Evolutionary conservation across 2,888 invertebrate genomes (phyloP), one percentile per base, ranked within the genome.

Genomic region (Rhorus exstirpatorius): DNA sequence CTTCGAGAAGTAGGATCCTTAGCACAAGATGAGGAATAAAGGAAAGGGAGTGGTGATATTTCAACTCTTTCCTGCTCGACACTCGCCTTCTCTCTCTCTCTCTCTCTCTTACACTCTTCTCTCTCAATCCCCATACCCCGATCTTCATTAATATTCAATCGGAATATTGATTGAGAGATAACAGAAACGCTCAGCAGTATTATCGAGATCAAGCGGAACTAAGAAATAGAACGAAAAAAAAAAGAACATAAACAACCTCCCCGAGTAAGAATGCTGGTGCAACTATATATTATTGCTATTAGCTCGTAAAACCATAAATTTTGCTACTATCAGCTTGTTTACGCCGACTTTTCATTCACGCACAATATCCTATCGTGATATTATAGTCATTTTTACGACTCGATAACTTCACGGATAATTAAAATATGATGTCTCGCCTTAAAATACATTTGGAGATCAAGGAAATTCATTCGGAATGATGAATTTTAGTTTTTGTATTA

Each of bases 61-160:
- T 55, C 14, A 14, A 41, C 12, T 55, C 55, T 49, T 67, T 67
- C 51, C 67, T 44, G 41, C 41, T 41, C 24, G 21, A 12, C n/a
- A 41, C 19, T 60, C 17, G 35, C 8, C 7, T 38, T 61, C 21
- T 3, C 12, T 41, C 60, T 19, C 6, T 12, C n/a, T 21, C 46
- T 31, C 61, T 21, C 41, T 61, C 61, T n/a, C n/a, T n/a, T n/a
- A n/a, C n/a, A n/a, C n/a, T n/a, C n/a, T n/a, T n/a, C n/a, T n/a
- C n/a, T n/a, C 46, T 44, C n/a, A 24, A 68, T 60, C 55, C 72
- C 65, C 55, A 24, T 72, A 53, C 38, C 58, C 24, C 53, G 68
- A 75, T 78, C 71, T 41, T 60, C 67, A 79, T 79, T 67, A 72
- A 79, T 72, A 75, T 75, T 75, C 74, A 70, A 75, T 80, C 74